Conservation (phyloP, 1,140 invertebrate genomes). For the Sitophilus oryzae region DNA sequence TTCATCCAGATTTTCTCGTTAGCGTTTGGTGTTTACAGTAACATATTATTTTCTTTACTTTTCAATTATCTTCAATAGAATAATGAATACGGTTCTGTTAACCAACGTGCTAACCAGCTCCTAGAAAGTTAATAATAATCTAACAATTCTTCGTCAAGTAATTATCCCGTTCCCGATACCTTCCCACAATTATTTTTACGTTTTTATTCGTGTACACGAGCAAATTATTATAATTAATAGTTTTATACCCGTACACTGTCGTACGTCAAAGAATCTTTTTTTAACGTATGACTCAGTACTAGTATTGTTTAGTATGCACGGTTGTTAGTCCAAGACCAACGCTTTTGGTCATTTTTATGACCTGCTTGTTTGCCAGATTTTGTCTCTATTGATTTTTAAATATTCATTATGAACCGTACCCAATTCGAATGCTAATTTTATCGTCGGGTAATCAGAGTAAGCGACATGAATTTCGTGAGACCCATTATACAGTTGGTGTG, state of each 20-base stretch:
- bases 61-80: background rate
- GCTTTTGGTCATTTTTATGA: conserved; percentile 22
- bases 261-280: background rate
- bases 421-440: conserved; percentile 16
- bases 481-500: no score
- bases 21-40: no score
- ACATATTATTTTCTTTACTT: background rate
- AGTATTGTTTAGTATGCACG: background rate
- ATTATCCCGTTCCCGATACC: background rate
- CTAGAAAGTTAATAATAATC: background rate
- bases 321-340: background rate
- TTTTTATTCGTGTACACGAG: background rate
- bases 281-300: background rate
- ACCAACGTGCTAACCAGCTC: background rate
- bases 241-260: background rate
- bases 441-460: conserved; percentile 2
- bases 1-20: no score
- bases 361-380: conserved; percentile 16
- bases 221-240: background rate
- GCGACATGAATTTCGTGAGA: background rate
- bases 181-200: background rate
- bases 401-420: conserved; percentile 14
- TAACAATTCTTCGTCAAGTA: background rate
- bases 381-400: conserved; percentile 24
- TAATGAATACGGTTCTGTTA: background rate